Percentiles rank a stretch among this genome's conserved stretches.
phyloP scores from a whole-genome alignment of 2,888 invertebrate species.

The Pachymerium ferrugineum region DNA sequence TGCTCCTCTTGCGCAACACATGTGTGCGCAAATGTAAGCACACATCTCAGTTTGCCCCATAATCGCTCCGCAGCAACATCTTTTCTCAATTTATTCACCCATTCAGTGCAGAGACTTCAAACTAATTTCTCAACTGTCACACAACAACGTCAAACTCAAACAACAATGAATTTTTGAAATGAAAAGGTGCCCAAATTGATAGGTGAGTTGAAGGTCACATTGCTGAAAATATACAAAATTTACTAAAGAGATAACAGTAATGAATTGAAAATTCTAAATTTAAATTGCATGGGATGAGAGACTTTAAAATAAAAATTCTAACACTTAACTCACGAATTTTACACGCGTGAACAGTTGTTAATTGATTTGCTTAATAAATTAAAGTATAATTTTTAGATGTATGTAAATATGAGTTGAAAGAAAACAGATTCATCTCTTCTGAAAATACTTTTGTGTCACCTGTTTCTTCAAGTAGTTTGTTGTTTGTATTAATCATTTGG shows the following conservation, averaged over 20 bases:
- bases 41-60: neutral
- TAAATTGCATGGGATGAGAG: too few species aligned
- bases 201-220: constrained; percentile 17
- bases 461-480: neutral
- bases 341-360: neutral
- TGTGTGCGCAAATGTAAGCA: neutral
- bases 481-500: constrained; percentile 11
- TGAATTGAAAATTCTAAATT: too few species aligned
- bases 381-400: neutral
- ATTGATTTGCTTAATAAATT: neutral
- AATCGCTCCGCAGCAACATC: neutral
- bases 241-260: too few species aligned
- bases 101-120: neutral
- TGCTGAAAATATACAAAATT: too few species aligned
- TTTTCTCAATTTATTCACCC: neutral
- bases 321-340: too few species aligned
- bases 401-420: neutral
- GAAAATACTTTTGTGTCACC: neutral
- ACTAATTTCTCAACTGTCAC: neutral
- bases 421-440: neutral
- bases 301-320: too few species aligned
- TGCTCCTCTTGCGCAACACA: neutral
- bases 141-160: neutral
- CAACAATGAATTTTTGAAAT: too few species aligned
- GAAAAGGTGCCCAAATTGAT: too few species aligned